Conservation (phyloP, 2,113 vertebrate genomes). For the Channa argus region DNA sequence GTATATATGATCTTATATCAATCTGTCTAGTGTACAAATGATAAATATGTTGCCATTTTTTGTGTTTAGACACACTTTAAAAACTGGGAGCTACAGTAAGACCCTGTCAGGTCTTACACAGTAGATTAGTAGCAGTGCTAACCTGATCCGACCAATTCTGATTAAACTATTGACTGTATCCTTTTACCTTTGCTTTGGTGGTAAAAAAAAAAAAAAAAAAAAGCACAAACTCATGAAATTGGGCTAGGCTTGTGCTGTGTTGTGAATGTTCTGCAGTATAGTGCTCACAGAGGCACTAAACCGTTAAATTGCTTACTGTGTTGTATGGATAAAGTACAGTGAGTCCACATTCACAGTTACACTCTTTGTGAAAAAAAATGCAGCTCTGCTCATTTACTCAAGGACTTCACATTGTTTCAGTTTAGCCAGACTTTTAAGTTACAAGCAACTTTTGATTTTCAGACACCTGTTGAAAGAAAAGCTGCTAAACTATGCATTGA, state of each 20-base stretch:
- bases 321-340: constrained; percentile 16
- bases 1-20: too few relatives aligned
- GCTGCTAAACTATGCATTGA: too few relatives aligned
- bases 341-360: neutral
- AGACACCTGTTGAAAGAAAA: too few relatives aligned
- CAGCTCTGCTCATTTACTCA: too few relatives aligned
- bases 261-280: constrained; percentile 15
- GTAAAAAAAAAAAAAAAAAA: constrained; percentile 7
- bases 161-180: neutral
- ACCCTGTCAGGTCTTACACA: neutral
- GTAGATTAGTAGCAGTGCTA: neutral
- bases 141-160: neutral
- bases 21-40: too few relatives aligned
- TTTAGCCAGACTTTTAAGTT: too few relatives aligned
- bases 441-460: too few relatives aligned
- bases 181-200: constrained; percentile 8
- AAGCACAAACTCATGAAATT: constrained; percentile 39
- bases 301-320: constrained; percentile 42
- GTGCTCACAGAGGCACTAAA: constrained; percentile 49
- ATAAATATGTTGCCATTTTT: too few relatives aligned
- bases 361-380: too few relatives aligned
- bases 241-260: constrained; percentile 14
- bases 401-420: too few relatives aligned
- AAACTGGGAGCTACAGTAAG: too few relatives aligned
- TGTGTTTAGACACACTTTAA: too few relatives aligned